Percentiles rank a stretch among this genome's conserved stretches.
These are phyloP conservation scores for Drepanosiphum platanoidis DNA, from an alignment of 2,888 invertebrate species.

Conservation along the genomic window DNA sequence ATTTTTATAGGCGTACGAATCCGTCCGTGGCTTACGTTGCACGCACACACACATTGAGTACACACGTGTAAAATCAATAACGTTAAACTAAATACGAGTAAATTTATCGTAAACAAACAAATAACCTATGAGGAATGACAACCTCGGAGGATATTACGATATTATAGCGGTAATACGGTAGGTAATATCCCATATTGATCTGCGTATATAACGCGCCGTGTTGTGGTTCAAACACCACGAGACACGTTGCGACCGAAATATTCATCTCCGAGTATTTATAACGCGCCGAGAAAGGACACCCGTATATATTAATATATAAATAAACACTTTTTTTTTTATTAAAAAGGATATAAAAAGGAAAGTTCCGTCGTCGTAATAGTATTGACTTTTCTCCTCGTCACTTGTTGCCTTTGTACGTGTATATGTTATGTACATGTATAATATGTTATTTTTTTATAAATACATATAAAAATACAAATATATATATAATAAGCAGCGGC, in stretches of 20 bases:
- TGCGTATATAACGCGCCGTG: not conserved
- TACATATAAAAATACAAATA: no score
- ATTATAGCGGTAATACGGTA: no score
- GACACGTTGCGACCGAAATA: not conserved
- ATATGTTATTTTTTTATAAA: no score
- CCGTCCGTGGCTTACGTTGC: not conserved
- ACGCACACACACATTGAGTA: not conserved
- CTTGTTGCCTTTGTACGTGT: slow-evolving; percentile 11
- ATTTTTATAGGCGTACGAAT: not conserved
- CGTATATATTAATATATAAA: no score
- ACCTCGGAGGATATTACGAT: not conserved
- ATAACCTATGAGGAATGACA: not conserved
- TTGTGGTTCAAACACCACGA: not conserved
- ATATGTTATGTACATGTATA: not conserved
- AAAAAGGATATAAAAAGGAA: not conserved
- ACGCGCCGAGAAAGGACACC: no score
- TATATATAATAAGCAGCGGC: no score
- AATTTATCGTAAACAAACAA: not conserved
- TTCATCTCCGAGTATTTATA: no score
- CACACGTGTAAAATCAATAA: not conserved
- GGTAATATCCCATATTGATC: not conserved
- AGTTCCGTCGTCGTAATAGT: not conserved
- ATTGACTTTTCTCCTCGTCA: slow-evolving; percentile 32
- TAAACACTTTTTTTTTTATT: no score
- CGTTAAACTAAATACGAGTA: not conserved